Evolutionary conservation across 2,888 invertebrate genomes (phyloP).

Genomic region (Troides helena): DNA sequence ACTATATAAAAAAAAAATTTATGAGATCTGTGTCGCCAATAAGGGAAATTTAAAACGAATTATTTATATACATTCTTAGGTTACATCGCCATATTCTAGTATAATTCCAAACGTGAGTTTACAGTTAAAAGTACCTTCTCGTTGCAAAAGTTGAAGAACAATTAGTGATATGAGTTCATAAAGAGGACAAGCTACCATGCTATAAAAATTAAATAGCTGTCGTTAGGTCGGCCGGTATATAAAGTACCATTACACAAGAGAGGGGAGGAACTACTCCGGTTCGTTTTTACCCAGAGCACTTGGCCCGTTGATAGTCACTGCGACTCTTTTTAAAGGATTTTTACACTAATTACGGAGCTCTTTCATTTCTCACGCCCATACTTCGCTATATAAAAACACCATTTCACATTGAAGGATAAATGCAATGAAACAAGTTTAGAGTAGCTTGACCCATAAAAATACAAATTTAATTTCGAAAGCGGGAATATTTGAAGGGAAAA

Average conservation of each 20-base stretch:
- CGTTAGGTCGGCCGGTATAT: conserved; percentile 47
- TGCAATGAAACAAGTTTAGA: conserved; percentile 21
- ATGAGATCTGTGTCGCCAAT: too few species aligned
- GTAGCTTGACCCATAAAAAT: conserved; percentile 28
- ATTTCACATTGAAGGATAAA: conserved; percentile 19
- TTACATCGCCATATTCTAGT: not conserved
- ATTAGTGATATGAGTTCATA: conserved; percentile 18
- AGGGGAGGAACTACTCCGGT: conserved; percentile 23
- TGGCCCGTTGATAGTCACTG: conserved; percentile 44
- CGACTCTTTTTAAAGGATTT: conserved; percentile 46
- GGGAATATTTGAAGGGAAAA: conserved; percentile 15
- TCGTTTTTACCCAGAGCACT: conserved; percentile 20
- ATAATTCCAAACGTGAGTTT: not conserved
- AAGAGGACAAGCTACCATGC: conserved; percentile 9
- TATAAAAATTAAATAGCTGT: conserved; percentile 51
- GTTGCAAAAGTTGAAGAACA: conserved; percentile 8
- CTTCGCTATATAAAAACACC: conserved; percentile 24
- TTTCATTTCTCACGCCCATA: conserved; percentile 36
- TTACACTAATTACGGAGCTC: conserved; percentile 57
- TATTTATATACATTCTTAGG: too few species aligned
- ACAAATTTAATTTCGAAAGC: conserved; percentile 23
- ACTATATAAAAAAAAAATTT: too few species aligned
- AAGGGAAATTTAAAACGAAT: too few species aligned
- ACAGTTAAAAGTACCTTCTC: not conserved
- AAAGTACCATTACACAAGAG: conserved; percentile 42